Evolutionary conservation across 2,113 vertebrate species (phyloP).

Genomic region (Numenius arquata): DNA sequence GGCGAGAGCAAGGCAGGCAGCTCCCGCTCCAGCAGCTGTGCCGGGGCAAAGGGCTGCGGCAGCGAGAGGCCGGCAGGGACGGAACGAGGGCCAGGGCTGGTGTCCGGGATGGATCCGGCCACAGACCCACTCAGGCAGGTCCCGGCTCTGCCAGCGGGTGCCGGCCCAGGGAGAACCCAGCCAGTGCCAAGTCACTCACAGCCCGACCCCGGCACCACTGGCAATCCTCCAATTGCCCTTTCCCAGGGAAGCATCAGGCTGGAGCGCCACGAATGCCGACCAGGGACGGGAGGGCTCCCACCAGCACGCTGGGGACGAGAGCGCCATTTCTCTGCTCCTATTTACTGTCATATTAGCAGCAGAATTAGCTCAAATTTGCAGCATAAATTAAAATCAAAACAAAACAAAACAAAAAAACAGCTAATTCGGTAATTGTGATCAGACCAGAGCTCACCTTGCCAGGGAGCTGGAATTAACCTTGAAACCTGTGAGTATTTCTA

Average conservation of each 20-base stretch:
- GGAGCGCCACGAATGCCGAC: fast-evolving
- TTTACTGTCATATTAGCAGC: background rate
- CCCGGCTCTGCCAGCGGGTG: background rate
- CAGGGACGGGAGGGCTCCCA: background rate
- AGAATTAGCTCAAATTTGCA: background rate
- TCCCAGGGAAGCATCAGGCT: background rate
- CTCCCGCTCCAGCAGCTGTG: background rate
- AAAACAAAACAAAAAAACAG: background rate
- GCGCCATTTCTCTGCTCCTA: background rate
- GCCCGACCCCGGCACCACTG: fast-evolving
- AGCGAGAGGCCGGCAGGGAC: fast-evolving
- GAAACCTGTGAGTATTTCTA: background rate
- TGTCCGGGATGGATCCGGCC: fast-evolving
- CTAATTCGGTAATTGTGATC: background rate
- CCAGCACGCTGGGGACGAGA: background rate
- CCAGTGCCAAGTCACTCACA: background rate
- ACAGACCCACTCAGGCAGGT: background rate
- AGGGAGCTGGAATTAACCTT: background rate
- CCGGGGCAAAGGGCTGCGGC: background rate
- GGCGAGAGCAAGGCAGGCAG: background rate
- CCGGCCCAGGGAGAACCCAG: fast-evolving
- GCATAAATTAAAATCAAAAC: background rate
- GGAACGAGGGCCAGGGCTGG: background rate
- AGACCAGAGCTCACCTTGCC: background rate
- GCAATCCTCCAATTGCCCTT: background rate